phyloP scores from a whole-genome alignment of 1,140 invertebrate genomes.

The Orussus abietinus region DNA sequence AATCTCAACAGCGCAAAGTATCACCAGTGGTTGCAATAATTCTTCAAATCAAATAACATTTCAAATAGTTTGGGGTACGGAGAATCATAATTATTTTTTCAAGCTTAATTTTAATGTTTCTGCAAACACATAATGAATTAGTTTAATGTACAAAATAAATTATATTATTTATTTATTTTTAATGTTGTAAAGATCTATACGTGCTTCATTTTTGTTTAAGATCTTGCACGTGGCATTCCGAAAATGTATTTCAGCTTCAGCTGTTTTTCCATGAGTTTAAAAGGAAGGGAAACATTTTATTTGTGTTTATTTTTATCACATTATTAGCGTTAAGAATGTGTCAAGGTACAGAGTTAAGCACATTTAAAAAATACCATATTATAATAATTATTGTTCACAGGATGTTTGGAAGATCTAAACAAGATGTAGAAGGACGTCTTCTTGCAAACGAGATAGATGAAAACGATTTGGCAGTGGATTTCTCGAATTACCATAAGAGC shows the following conservation, averaged over 20 bases:
- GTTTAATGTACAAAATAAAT: no score
- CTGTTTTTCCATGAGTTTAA: background rate
- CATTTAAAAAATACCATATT: conserved; percentile 1
- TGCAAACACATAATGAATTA: no score
- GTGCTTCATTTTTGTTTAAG: no score
- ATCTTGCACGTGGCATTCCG: no score
- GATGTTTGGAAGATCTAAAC: conserved; percentile 41
- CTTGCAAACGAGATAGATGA: conserved; percentile 36
- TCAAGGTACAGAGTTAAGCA: background rate
- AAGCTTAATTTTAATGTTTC: no score
- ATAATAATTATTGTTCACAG: conserved; percentile 21
- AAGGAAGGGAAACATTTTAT: background rate
- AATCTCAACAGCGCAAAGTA: no score
- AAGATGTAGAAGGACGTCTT: conserved; percentile 38
- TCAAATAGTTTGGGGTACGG: no score
- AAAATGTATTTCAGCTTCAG: background rate
- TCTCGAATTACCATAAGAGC: conserved; percentile 34
- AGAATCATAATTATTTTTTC: no score
- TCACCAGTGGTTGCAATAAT: no score
- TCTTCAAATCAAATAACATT: no score
- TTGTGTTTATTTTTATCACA: conserved; percentile 1
- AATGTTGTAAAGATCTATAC: no score
- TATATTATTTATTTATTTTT: no score
- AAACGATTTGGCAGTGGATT: conserved; percentile 34
- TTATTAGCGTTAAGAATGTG: background rate